Evolutionary conservation across 2,888 invertebrate genomes (phyloP).

Genomic region (Cerceris ruficornis): DNA sequence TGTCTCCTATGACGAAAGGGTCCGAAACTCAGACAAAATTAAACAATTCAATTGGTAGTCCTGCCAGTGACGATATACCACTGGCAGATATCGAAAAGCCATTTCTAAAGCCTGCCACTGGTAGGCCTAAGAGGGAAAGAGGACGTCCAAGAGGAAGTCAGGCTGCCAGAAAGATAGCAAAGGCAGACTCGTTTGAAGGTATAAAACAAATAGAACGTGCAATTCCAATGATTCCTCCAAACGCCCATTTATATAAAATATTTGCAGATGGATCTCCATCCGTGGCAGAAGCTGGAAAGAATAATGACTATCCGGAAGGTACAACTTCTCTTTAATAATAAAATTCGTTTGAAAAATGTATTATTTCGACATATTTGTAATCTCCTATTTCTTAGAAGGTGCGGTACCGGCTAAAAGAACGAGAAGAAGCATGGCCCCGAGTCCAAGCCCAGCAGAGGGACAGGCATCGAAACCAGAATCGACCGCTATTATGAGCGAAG

Average conservation of each 20-base stretch:
- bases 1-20: constrained; percentile 76
- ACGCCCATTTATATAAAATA: constrained; percentile 9
- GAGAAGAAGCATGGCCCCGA: constrained; percentile 78
- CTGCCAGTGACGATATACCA: constrained; percentile 69
- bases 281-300: constrained; percentile 72
- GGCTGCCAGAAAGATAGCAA: constrained; percentile 73
- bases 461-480: constrained; percentile 81
- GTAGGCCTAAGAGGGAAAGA: constrained; percentile 72
- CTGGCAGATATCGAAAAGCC: constrained; percentile 74
- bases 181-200: constrained; percentile 75
- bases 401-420: constrained; percentile 75
- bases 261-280: constrained; percentile 73
- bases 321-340: constrained; percentile 7
- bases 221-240: neutral
- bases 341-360: neutral
- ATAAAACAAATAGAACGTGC: constrained; percentile 6
- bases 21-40: constrained; percentile 68
- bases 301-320: constrained; percentile 78
- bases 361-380: too few species aligned
- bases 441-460: constrained; percentile 80
- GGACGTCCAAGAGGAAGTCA: constrained; percentile 71
- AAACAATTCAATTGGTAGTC: constrained; percentile 66
- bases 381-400: constrained; percentile 66
- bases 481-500: constrained; percentile 78
- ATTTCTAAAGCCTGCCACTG: constrained; percentile 75